Evolutionary conservation across 2,888 invertebrate species (phyloP), one percentile per base, ranked within the genome.

Genomic region (Pseudococcus longispinus): DNA sequence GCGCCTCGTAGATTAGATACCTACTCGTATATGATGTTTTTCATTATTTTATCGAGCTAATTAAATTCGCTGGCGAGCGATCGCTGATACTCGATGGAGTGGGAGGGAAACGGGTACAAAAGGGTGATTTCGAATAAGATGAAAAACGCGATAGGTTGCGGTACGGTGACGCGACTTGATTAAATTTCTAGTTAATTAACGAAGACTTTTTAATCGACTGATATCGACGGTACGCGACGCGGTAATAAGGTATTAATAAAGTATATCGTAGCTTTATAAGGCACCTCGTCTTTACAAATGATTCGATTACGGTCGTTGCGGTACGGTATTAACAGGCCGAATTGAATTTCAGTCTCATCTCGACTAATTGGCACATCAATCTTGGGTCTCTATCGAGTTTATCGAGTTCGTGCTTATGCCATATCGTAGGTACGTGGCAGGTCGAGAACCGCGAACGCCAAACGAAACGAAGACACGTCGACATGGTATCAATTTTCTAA

Each of bases 11-110:
- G n/a, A n/a, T n/a, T n/a, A n/a, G n/a, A n/a, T n/a, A n/a, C 37
- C 2, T 37, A 2, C 0, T 8, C 37, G 37, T 37, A 37, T 37
- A 37, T 6, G 37, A 4, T 4, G 37, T 65, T 65, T 65, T 65
- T 26, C 70, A 70, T 70, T 15, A 70, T 29, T 70, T 70, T 29
- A 70, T 70, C 13, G 29, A 70, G 70, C 70, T 70, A 70, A 70
- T 70, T 70, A 29, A 70, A 70, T 70, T 18, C 29, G 29, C 15
- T 5, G 29, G 70, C 29, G 18, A 15, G 3, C 15, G 70, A 70
- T 8, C 55, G 26, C 20, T 9, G 60, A n/a, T n/a, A n/a, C n/a
- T n/a, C n/a, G n/a, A n/a, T n/a, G n/a, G n/a, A n/a, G n/a, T 20
- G 55, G 20, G 55, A 55, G 55, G 55, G n/a, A 55, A n/a, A n/a